Base-by-base conservation (phyloP, 2,113 vertebrate genomes). In the Galeopterus variegatus region DNA sequence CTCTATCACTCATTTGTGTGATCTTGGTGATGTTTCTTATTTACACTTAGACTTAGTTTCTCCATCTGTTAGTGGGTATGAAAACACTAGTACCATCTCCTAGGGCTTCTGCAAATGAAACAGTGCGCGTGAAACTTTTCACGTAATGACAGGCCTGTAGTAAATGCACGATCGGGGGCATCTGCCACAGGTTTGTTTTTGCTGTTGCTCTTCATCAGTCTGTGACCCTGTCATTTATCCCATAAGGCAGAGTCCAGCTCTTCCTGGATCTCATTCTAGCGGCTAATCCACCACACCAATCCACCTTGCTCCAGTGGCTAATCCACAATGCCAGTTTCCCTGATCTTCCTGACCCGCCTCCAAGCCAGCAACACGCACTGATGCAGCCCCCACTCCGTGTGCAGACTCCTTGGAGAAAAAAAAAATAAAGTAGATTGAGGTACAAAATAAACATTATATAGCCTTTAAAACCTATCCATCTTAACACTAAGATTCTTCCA, bases 61-160 rank as follows among this genome's bases (percentile, higher is more conserved):
- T 65, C 93, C 65, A 18, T 54, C 64, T 90, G 33, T 41, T 15
- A 64, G n/a, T 67, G 11, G 26, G 21, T 33, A 28, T 56, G 41
- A 52, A n/a, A 65, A 45, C 54, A 41, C 33, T 2, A 65, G 18
- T 79, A 3, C 26, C 12, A 21, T 18, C 31, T 48, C 48, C 21
- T 0, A 65, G 3, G 18, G 15, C 28, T 76, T 76, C 58, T 52
- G 33, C 50, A 58, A 90, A 24, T 33, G 60, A 84, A 56, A 24
- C 17, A 4, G 10, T 36, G n/a, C n/a, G 17, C 1, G 0, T 1
- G 14, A 76, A 41, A 60, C 19, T 33, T 17, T 33, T 65, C 45
- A 26, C 31, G 1, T 8, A 31, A 67, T 1, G 45, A 72, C n/a
- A 28, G 2, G 13, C 36, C 7, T 3, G 10, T 3, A 23, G 13